Conservation (phyloP, 2,888 invertebrate species). For the Siphlonurus alternatus region DNA sequence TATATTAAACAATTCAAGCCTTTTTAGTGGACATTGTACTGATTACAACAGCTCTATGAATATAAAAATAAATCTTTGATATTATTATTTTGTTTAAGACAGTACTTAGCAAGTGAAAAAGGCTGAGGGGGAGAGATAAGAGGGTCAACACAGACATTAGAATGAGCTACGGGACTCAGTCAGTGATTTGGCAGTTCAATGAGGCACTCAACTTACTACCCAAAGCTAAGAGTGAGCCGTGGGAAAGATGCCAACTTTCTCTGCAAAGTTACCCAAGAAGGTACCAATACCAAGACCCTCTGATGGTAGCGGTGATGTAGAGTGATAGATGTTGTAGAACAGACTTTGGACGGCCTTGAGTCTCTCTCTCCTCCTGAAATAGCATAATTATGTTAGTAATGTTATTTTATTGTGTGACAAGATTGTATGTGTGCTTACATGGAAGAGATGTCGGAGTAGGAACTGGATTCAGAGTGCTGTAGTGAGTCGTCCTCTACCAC, state of each 20-base stretch:
- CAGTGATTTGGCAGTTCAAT: background rate
- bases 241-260: conserved; percentile 34
- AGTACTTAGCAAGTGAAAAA: no score
- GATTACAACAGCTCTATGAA: no score
- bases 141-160: no score
- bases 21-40: no score
- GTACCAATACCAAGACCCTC: conserved; percentile 26
- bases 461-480: conserved; percentile 16
- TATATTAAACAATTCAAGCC: no score
- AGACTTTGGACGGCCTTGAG: conserved; percentile 34
- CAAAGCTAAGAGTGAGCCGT: conserved; percentile 8
- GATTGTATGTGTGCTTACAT: conserved; percentile 16
- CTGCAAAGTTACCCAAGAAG: conserved; percentile 37
- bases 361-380: conserved; percentile 29
- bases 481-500: conserved; percentile 27
- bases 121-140: no score
- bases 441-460: conserved; percentile 16
- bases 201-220: background rate
- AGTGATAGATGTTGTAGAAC: conserved; percentile 37
- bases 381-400: conserved; percentile 8
- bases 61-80: no score
- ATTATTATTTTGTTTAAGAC: no score
- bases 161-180: background rate
- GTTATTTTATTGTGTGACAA: background rate
- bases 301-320: conserved; percentile 21